Evolutionary conservation across 2,888 invertebrate genomes (phyloP).

Genomic region (Volucella zonaria): DNA sequence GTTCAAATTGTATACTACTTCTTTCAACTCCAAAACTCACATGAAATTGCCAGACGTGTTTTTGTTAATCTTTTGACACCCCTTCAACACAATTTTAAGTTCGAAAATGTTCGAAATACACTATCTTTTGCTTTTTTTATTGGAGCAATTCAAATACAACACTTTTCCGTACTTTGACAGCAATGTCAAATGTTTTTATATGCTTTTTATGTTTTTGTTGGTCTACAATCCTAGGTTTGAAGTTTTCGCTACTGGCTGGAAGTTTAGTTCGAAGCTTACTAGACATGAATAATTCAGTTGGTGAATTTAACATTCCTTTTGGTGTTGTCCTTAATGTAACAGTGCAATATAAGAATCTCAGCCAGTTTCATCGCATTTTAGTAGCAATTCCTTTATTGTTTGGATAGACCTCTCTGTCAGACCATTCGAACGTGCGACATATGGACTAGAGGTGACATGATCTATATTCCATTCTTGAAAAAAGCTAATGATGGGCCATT

Average conservation of each 20-base stretch:
- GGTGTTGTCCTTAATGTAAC: conserved; percentile 44
- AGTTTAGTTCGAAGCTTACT: conserved; percentile 53
- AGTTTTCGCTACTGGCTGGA: background rate
- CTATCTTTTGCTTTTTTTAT: too few species aligned
- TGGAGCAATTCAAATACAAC: too few species aligned
- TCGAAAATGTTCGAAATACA: too few species aligned
- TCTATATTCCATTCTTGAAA: conserved; percentile 59
- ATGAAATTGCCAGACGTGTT: too few species aligned
- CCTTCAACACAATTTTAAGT: too few species aligned
- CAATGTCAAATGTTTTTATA: too few species aligned
- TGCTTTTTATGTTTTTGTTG: too few species aligned
- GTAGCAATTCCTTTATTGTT: conserved; percentile 58
- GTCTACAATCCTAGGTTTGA: background rate
- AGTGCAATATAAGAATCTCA: conserved; percentile 52
- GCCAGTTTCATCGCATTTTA: conserved; percentile 38
- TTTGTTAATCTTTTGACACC: too few species aligned
- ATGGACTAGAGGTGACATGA: conserved; percentile 65
- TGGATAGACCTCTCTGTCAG: conserved; percentile 67
- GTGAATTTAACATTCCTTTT: conserved; percentile 30
- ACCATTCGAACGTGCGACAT: conserved; percentile 68
- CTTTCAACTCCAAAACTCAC: too few species aligned
- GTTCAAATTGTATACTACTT: too few species aligned
- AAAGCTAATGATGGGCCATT: conserved; percentile 62
- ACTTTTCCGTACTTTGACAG: too few species aligned
- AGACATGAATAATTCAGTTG: conserved; percentile 62